Base-by-base conservation (phyloP, 2,888 invertebrate genomes). In the Cryptosula pallasiana region DNA sequence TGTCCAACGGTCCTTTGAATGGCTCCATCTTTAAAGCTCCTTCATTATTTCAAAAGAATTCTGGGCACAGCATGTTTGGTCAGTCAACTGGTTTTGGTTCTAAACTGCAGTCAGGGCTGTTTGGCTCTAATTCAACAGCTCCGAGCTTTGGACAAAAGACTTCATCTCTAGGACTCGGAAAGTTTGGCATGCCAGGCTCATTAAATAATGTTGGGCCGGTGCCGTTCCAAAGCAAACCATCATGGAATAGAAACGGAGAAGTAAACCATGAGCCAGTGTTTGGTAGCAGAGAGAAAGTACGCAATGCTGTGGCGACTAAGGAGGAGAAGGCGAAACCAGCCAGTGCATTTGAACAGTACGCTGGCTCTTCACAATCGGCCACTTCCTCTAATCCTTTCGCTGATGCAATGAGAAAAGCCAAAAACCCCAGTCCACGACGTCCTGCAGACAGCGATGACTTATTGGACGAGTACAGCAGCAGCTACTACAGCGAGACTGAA, bases 291-390 rank as follows among this genome's bases (percentile, higher is more conserved):
- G 63, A 63, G 32, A 63, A 63, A 34, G 32, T 63, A 5, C 27
- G 63, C 13, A 63, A 13, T 2, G 32, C 27, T 16, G 20, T 63
- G 32, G 34, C 34, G 1, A 63, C 63, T 13, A 63, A 63, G n/a
- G 63, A 63, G n/a, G 57, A 57, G n/a, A 63, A 63, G 32, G 9
- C 20, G 9, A 63, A 63, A n/a, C 27, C 27, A 32, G 20, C 63
- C n/a, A 63, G 63, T 32, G 63, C 63, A 63, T 63, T 63, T 63
- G 63, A 63, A 34, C 63, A 63, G 32, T 63, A 63, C 32, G 63
- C 63, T 29, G 63, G 63, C 3, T 27, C 34, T 25, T 5, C 63
- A 5, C 13, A 32, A 9, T 27, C 20, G n/a, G 25, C 20, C 13
- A 63, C 63, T 32, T 23, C 13, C 25, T 63, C 63, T 2, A 63